Evolutionary conservation across 1,140 invertebrate species (phyloP), one percentile per base, ranked within the genome.

Genomic region (Orius insidiosus): DNA sequence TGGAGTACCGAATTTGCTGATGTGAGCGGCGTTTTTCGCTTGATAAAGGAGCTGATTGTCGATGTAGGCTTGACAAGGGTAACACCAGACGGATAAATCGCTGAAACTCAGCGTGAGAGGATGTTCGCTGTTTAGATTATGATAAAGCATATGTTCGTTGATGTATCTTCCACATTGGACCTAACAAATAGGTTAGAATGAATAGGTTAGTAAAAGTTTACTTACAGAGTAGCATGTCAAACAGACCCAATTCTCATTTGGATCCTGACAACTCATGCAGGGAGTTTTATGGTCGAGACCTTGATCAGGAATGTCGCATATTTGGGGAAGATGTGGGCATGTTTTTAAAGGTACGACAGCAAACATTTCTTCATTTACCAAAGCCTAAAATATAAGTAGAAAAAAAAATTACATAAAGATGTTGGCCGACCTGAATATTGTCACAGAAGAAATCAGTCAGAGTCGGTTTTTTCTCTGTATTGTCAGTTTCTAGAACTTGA

Each of bases 41-140:
- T 69, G 64, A 56, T 74, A 74, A 1, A 85, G 61, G 14, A 68
- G n/a, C 36, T 72, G 63, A 66, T 87, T 75, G 60, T 90, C 78
- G 13, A 93, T 67, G 54, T 92, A 92, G 4, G 74, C 65, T 56
- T 88, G 77, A 59, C 86, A 92, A 0, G 56, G 62, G 55, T 85
- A 88, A 61, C 88, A 93, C 86, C 87, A 92, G 10, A 87, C 80
- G 0, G 85, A 88, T 3, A 92, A 62, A 64, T 93, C 88, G 10
- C 68, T 64, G 45, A 80, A 79, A 49, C 85, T 87, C 5, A 93
- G 63, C 1, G 74, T 73, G 48, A 92, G 60, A 2, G 78, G 64
- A 65, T 93, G 87, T 1, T 68, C 55, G 0, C 62, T 64, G 5
- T 56, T 54, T 2, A 63, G 46, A 9, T 69, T 65, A 60, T 87